Conservation (phyloP, 2,888 invertebrate species). For the Chaetogeoica ovagalla region DNA sequence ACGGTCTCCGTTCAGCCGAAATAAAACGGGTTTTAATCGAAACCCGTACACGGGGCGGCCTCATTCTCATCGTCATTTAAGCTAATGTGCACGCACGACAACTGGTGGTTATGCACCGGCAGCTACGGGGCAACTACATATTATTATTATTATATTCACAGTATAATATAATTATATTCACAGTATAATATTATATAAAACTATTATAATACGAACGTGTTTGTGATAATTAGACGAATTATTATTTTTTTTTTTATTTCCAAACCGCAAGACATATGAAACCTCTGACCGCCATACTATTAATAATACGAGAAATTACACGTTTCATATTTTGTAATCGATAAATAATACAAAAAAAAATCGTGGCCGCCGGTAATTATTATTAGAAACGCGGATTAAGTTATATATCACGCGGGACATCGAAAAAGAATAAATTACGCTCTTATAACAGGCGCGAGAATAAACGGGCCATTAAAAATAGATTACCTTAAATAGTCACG, state of each 20-base stretch:
- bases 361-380: not conserved
- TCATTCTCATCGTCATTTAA: not conserved
- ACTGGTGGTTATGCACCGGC: not conserved
- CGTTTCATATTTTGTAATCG: conserved; percentile 3
- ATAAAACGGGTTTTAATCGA: conserved; percentile 7
- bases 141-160: too few species aligned
- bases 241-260: not conserved
- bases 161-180: too few species aligned
- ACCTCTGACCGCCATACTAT: not conserved
- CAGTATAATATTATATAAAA: too few species aligned
- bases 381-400: conserved; percentile 22
- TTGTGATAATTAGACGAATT: conserved; percentile 9
- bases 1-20: not conserved
- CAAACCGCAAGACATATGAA: too few species aligned
- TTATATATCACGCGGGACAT: conserved; percentile 19
- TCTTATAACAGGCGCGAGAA: not conserved
- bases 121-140: too few species aligned
- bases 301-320: not conserved
- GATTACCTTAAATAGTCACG: not conserved
- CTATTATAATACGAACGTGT: not conserved
- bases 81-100: not conserved
- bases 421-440: not conserved
- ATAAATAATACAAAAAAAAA: conserved; percentile 46
- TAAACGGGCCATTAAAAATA: conserved; percentile 24
- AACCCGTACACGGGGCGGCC: not conserved